A percentile compares a stretch with the other conserved stretches of the same genome.
Conservation (phyloP, 2,113 vertebrate species). For the Pica pica region DNA sequence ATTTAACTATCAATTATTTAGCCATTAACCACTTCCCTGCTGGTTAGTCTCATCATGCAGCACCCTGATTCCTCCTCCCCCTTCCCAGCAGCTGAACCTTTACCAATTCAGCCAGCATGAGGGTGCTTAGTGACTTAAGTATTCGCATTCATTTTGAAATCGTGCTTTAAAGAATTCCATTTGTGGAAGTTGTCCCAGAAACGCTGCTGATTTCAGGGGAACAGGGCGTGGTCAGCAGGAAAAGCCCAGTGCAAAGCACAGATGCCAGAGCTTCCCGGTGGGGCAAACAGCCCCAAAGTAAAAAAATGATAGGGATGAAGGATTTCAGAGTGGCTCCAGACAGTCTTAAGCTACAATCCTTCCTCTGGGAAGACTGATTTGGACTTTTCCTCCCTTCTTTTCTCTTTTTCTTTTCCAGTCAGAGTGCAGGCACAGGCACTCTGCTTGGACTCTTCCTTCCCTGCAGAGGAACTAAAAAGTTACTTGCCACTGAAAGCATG, state of each 20-base stretch:
- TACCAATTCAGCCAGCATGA: background rate
- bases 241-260: background rate
- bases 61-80: background rate
- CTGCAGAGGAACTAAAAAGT: background rate
- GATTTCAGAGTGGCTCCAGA: background rate
- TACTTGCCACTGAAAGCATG: background rate
- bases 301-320: background rate
- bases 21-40: background rate
- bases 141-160: background rate
- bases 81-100: background rate
- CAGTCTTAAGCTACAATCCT: background rate
- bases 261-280: background rate
- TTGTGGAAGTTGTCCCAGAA: background rate
- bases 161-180: background rate
- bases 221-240: background rate
- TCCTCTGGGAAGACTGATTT: background rate
- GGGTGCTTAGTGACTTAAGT: background rate
- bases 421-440: background rate
- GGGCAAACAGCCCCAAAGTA: background rate
- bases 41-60: background rate
- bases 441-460: background rate
- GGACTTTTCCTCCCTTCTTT: background rate
- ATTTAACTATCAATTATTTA: background rate
- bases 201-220: background rate
- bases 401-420: background rate